phyloP scores from a whole-genome alignment of 2,113 vertebrate species.

The Dasypus novemcinctus region DNA sequence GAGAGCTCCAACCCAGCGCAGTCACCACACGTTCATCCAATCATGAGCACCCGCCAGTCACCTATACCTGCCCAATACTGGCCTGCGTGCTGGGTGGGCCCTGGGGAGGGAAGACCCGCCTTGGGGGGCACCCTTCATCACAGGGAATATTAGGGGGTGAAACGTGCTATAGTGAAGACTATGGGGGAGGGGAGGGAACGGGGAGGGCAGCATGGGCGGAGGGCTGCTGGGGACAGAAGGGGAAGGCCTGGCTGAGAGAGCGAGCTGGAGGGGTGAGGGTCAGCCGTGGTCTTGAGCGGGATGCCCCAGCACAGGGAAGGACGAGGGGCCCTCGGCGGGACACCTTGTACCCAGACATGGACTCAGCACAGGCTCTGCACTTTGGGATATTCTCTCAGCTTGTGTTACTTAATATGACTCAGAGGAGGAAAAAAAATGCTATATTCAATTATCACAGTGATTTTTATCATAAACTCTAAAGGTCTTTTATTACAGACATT shows the following conservation, averaged over 20 bases:
- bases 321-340: too few species aligned
- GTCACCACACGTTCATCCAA: too few species aligned
- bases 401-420: not conserved
- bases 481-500: not conserved
- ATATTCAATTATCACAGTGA: not conserved
- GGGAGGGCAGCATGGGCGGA: too few species aligned
- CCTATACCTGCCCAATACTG: rapidly evolving
- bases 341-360: too few species aligned
- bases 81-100: rapidly evolving
- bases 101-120: not conserved
- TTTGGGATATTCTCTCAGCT: not conserved
- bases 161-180: not conserved
- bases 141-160: not conserved
- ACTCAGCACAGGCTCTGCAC: not conserved
- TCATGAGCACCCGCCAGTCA: not conserved
- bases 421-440: not conserved
- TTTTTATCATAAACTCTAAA: not conserved
- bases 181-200: not conserved
- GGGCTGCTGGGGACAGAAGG: too few species aligned
- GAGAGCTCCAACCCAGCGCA: too few species aligned
- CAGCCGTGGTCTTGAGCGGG: too few species aligned
- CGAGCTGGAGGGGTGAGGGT: too few species aligned
- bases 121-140: not conserved
- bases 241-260: too few species aligned
- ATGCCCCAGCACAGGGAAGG: too few species aligned